Percentiles rank a stretch among this genome's conserved stretches.
Conservation (phyloP, 2,113 vertebrate genomes). For the Capra hircus region DNA sequence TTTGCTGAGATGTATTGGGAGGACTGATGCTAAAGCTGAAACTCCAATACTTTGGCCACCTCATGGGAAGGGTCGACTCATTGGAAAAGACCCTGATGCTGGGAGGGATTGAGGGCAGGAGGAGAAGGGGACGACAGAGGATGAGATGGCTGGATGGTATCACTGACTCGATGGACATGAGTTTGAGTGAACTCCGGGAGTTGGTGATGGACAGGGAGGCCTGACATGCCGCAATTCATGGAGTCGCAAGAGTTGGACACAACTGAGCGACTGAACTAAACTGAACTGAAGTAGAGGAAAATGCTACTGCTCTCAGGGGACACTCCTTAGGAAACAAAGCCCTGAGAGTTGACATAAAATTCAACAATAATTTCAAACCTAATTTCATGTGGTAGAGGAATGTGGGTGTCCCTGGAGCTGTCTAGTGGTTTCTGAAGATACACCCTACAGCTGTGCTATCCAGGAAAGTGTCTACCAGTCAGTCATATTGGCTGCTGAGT, state of each 20-base stretch:
- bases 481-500: not conserved
- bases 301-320: not conserved
- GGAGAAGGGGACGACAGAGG: too few species aligned
- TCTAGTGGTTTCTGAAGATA: not conserved
- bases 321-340: not conserved
- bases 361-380: not conserved
- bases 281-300: not conserved
- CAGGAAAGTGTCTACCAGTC: not conserved
- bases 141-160: too few species aligned
- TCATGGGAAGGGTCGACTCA: too few species aligned
- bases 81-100: too few species aligned
- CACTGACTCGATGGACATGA: rapidly evolving
- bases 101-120: too few species aligned
- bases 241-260: rapidly evolving
- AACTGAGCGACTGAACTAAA: too few species aligned
- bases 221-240: too few species aligned
- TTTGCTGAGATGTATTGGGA: not conserved
- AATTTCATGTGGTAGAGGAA: not conserved
- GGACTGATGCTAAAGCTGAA: too few species aligned
- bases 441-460: not conserved
- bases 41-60: too few species aligned
- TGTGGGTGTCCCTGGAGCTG: not conserved
- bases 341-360: not conserved
- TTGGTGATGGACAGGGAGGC: too few species aligned
- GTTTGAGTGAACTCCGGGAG: too few species aligned